A percentile compares a stretch with the other conserved stretches of the same genome.
phyloP scores from a whole-genome alignment of 2,113 vertebrate species.

The human (Homo sapiens) region GRCh38 chr12:110193501-110194000 shows the following conservation, averaged over 20 bases:
- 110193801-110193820: background rate
- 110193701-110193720: background rate
- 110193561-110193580: background rate
- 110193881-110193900: too few relatives aligned
- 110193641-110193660: background rate
- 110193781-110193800: background rate
- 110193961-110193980: too few relatives aligned
- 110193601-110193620: background rate
- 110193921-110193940: too few relatives aligned
- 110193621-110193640: background rate
- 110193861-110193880: too few relatives aligned
- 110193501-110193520: constrained; percentile 25
- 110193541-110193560: background rate
- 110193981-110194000: too few relatives aligned
- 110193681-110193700: background rate
- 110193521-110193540: constrained; percentile 23
- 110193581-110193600: background rate
- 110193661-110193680: background rate
- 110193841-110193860: too few relatives aligned
- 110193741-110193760: background rate
- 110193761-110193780: background rate
- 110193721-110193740: constrained; percentile 1
- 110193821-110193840: background rate
- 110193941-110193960: too few relatives aligned
- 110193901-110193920: too few relatives aligned